Evolutionary conservation across 1,140 invertebrate species (phyloP).

Genomic region (Drosophila fuyamai): DNA sequence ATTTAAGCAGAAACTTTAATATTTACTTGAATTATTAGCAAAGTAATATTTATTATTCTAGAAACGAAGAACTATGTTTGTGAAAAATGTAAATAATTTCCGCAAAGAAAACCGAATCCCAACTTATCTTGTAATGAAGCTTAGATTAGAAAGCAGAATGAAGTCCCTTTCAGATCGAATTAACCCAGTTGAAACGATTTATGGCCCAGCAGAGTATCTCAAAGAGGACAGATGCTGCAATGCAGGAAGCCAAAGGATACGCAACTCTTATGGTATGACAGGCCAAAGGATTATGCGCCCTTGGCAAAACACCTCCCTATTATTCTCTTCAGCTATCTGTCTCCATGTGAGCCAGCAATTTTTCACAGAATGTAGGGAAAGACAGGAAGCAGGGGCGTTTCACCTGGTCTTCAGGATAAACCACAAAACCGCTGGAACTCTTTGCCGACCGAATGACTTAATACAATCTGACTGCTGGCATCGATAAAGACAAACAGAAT

Average conservation of each 20-base stretch:
- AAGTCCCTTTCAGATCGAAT: background rate
- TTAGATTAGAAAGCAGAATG: background rate
- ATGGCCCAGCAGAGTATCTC: constrained; percentile 14
- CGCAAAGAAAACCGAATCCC: background rate
- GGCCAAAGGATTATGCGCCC: constrained; percentile 65
- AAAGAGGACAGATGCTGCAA: constrained; percentile 27
- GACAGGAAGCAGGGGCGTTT: constrained; percentile 19
- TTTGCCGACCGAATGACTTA: constrained; percentile 34
- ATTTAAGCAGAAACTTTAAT: too few relatives aligned
- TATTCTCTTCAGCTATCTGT: background rate
- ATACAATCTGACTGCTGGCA: constrained; percentile 40
- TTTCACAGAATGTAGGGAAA: constrained; percentile 44
- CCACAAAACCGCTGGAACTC: constrained; percentile 23
- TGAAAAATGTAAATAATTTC: background rate
- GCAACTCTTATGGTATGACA: constrained; percentile 41
- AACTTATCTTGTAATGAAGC: background rate
- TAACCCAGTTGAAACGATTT: constrained; percentile 4
- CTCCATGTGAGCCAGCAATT: constrained; percentile 57
- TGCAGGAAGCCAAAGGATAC: constrained; percentile 13
- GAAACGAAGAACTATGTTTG: too few relatives aligned
- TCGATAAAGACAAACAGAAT: constrained; percentile 70
- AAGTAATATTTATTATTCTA: too few relatives aligned
- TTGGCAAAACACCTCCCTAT: constrained; percentile 2
- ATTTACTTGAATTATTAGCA: too few relatives aligned
- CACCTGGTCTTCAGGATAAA: constrained; percentile 34